Evolutionary conservation across 2,797 vertebrate genomes (phyloP).

Genomic region (Peromyscus nudipes): DNA sequence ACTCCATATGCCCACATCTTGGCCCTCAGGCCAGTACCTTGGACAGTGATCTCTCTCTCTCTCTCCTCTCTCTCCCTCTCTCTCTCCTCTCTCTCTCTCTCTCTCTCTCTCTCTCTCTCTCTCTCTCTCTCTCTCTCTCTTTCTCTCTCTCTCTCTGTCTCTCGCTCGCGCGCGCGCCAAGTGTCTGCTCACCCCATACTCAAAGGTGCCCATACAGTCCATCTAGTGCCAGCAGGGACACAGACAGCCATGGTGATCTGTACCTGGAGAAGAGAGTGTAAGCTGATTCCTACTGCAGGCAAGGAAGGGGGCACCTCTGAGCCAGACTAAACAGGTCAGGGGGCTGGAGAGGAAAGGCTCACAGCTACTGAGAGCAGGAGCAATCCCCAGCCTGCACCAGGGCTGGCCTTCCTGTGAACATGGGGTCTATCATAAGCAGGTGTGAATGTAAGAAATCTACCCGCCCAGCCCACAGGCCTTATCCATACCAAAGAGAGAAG

Average conservation of each 20-base stretch:
- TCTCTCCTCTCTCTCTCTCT: too few relatives aligned
- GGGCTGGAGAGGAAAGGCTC: not conserved
- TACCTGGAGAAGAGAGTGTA: not conserved
- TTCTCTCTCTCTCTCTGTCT: not conserved
- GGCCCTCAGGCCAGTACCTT: not conserved
- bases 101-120: too few relatives aligned
- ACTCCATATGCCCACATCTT: not conserved
- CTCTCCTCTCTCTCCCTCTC: too few relatives aligned
- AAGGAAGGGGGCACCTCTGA: not conserved
- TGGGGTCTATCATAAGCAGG: not conserved
- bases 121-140: too few relatives aligned
- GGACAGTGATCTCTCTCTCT: not conserved
- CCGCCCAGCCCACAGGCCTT: not conserved
- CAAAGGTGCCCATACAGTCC: not conserved
- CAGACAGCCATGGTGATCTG: not conserved
- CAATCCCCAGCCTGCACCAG: not conserved
- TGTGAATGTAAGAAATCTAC: not conserved
- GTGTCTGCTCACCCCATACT: not conserved
- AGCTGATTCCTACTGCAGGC: not conserved
- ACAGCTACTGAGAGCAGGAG: not conserved
- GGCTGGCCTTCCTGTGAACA: not conserved
- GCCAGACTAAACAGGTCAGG: not conserved
- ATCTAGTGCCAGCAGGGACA: not conserved
- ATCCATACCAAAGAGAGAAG: not conserved
- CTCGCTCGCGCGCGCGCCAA: too few relatives aligned